Percentiles rank a stretch among this genome's conserved stretches.
phyloP scores from a whole-genome alignment of 2,113 vertebrate genomes.

The Phocoena sinus region DNA sequence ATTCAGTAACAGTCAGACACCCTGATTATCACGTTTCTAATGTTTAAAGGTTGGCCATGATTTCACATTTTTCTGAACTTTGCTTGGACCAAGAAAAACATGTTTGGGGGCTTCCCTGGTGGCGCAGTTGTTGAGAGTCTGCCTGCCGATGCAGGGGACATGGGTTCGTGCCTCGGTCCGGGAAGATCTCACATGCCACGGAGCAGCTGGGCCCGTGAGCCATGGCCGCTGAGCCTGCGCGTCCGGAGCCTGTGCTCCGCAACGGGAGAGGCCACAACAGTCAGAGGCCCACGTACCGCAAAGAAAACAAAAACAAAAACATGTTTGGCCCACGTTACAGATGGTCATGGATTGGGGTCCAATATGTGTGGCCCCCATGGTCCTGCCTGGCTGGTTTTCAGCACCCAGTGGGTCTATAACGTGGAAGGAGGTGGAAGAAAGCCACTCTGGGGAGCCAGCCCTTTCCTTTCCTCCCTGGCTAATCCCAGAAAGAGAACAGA shows the following conservation, averaged over 20 bases:
- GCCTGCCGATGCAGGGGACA: too few relatives aligned
- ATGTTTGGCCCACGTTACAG: not conserved
- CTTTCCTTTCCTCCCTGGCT: not conserved
- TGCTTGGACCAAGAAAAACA: not conserved
- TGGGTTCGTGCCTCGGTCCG: too few relatives aligned
- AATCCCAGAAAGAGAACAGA: not conserved
- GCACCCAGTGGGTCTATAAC: too few relatives aligned
- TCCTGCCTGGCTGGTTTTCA: not conserved
- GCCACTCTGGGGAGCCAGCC: not conserved
- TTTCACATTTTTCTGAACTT: not conserved
- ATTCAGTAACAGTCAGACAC: not conserved
- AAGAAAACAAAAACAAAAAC: too few relatives aligned
- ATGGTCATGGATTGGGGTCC: not conserved
- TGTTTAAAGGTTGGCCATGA: not conserved
- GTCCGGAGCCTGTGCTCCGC: too few relatives aligned
- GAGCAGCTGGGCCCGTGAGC: too few relatives aligned
- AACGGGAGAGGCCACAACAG: too few relatives aligned
- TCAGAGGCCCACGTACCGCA: too few relatives aligned
- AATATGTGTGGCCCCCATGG: too few relatives aligned
- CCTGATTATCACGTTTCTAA: not conserved
- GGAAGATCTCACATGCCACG: rapidly evolving
- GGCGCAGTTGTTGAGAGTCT: too few relatives aligned
- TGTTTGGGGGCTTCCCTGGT: not conserved
- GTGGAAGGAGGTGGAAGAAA: not conserved
- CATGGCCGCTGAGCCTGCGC: too few relatives aligned